Base-by-base conservation (phyloP, 1,140 invertebrate species). In the Triops cancriformis region DNA sequence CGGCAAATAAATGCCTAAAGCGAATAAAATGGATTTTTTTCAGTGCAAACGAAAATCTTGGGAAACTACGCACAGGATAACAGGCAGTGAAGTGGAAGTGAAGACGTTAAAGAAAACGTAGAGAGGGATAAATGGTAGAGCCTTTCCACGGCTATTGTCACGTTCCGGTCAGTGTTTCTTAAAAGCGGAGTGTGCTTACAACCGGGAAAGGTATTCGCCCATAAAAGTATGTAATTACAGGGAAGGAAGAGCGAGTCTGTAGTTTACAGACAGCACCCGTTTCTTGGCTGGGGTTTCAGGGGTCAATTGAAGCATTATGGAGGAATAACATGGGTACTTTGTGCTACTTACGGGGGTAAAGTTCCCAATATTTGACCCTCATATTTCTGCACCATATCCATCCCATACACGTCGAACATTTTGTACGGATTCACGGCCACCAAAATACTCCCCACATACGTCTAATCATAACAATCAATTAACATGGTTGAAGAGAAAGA, bases 371-470 rank as follows among this genome's bases (percentile, higher is more conserved):
- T 92, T 84, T 92, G 92, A 74, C 90, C 94, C 86, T 92, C 93
- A 84, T 97, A 98, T 83, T 94, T 91, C 85, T 97, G 96, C 26
- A 98, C 96, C 84, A 94, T 92, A 85, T 98, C 94, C 80, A 98
- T 85, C 5, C 95, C 96, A 83, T 98, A 99, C 81, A 97, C 92
- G 83, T 98, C 95, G 83, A 97, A 97, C 90, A 96, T 96, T 84
- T 94, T 91, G 85, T 98, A 98, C 0, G 97, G 97, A 87, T 98
- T 98, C 27, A 98, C 94, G 10, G 96, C 94, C 9, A 98, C 92
- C 80, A 98, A 86, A 81, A 99, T 98, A 83, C 94, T 97, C 73
- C 96, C 96, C 26, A 93, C 94, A 85, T 97, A 98, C 0, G 96
- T 98, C 91, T 93, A 85, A 26, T 86, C 27, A 73, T 73, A 73